A percentile compares a stretch with the other conserved stretches of the same genome.
phyloP scores from a whole-genome alignment of 2,888 invertebrate species.

The Pristionchus arcanus region DNA sequence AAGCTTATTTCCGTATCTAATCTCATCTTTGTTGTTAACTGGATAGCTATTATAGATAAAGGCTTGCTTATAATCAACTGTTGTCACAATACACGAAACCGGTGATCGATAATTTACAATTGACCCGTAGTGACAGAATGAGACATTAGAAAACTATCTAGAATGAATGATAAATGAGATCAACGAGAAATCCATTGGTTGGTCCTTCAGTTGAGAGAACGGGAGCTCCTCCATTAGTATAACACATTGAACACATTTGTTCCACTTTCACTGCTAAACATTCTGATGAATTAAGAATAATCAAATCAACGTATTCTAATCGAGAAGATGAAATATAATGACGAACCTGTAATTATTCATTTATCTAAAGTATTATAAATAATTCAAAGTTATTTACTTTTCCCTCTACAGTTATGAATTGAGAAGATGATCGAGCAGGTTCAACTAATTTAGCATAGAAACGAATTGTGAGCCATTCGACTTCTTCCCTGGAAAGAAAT shows the following conservation, averaged over 20 bases:
- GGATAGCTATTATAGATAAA: conserved; percentile 22
- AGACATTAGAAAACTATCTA: background rate
- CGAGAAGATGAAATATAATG: conserved; percentile 48
- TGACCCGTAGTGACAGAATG: background rate
- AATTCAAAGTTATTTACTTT: background rate
- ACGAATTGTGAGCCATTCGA: conserved; percentile 43
- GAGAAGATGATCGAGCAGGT: background rate
- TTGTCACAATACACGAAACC: background rate
- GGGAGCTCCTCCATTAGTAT: background rate
- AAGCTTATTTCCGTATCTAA: conserved; percentile 22
- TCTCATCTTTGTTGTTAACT: conserved; percentile 9
- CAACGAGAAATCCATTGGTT: background rate
- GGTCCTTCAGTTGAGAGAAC: conserved; percentile 13
- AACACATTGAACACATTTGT: conserved; percentile 40
- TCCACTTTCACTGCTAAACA: conserved; percentile 15
- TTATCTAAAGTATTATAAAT: background rate
- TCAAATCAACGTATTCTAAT: conserved; percentile 25
- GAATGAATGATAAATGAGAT: background rate
- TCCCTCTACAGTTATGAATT: conserved; percentile 10
- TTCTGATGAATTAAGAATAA: background rate
- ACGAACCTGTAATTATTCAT: conserved; percentile 33
- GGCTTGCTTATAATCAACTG: conserved; percentile 4
- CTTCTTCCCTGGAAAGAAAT: background rate
- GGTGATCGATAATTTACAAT: background rate
- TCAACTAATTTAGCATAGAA: conserved; percentile 38